Evolutionary conservation across 2,888 invertebrate species (phyloP).

Genomic region (Ischnus inquisitorius): DNA sequence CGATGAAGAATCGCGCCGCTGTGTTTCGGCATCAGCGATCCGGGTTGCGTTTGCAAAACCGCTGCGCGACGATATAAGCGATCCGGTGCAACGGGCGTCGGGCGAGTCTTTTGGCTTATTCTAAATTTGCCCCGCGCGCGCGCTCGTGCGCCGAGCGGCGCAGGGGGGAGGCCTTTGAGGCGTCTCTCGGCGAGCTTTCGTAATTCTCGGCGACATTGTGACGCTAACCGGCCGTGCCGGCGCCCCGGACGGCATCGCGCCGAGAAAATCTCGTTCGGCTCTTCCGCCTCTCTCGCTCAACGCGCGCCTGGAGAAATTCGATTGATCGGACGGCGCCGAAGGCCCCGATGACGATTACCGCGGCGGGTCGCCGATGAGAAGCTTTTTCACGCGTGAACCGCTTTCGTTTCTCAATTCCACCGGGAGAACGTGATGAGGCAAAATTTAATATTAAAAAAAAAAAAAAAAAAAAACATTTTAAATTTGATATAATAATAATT

Average conservation of each 20-base stretch:
- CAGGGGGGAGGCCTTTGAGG: slow-evolving; percentile 21
- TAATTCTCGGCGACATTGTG: slow-evolving; percentile 58
- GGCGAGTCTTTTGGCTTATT: slow-evolving; percentile 67
- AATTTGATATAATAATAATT: too few species aligned
- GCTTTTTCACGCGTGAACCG: too few species aligned
- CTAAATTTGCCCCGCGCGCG: slow-evolving; percentile 76
- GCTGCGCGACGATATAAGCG: not conserved
- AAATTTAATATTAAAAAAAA: too few species aligned
- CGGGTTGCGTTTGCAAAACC: slow-evolving; percentile 40
- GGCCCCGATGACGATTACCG: too few species aligned
- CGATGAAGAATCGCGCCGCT: slow-evolving; percentile 29
- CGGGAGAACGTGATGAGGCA: too few species aligned
- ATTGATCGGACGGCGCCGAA: not conserved
- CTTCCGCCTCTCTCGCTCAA: too few species aligned
- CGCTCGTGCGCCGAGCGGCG: slow-evolving; percentile 64
- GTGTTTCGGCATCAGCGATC: slow-evolving; percentile 53
- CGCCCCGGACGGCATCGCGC: slow-evolving; percentile 28
- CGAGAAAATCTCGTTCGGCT: not conserved
- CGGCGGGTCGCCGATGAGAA: too few species aligned
- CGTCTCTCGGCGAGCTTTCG: slow-evolving; percentile 51
- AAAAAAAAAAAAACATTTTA: too few species aligned
- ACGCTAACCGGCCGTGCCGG: slow-evolving; percentile 57
- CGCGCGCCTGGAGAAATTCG: not conserved
- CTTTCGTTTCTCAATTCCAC: too few species aligned
- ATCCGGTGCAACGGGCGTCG: not conserved